A percentile compares a stretch with the other conserved stretches of the same genome.
These are phyloP conservation scores for Heterotis niloticus DNA, from an alignment of 2,113 vertebrate genomes.

Conservation along the genomic window DNA sequence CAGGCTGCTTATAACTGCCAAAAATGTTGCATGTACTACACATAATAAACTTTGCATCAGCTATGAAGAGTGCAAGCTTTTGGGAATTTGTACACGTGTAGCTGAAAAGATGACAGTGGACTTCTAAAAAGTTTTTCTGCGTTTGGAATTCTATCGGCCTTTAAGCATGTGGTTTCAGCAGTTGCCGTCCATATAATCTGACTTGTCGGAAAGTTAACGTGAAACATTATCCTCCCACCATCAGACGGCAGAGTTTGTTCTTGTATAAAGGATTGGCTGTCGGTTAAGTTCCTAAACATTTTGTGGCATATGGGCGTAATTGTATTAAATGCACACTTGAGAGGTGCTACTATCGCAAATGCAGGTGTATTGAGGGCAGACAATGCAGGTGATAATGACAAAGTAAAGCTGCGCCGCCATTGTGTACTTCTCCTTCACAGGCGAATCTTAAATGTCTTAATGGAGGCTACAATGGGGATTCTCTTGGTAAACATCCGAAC, in stretches of 20 bases:
- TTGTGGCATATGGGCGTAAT: background rate
- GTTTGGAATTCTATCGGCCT: too few species aligned
- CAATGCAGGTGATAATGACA: background rate
- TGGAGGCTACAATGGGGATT: background rate
- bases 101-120: too few species aligned
- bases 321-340: constrained; percentile 1
- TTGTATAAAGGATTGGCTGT: background rate
- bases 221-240: background rate
- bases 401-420: background rate
- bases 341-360: background rate
- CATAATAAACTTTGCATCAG: too few species aligned
- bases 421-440: background rate
- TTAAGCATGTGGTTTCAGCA: too few species aligned
- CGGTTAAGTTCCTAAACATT: background rate
- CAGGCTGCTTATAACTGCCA: too few species aligned
- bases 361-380: background rate
- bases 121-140: too few species aligned
- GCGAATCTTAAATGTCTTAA: background rate
- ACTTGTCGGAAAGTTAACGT: background rate
- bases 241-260: background rate
- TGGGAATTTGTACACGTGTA: too few species aligned
- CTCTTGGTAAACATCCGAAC: background rate
- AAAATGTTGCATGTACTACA: too few species aligned
- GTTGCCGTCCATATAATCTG: background rate
- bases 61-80: too few species aligned